Conservation (phyloP, 2,113 vertebrate genomes). For the Callipepla squamata region DNA sequence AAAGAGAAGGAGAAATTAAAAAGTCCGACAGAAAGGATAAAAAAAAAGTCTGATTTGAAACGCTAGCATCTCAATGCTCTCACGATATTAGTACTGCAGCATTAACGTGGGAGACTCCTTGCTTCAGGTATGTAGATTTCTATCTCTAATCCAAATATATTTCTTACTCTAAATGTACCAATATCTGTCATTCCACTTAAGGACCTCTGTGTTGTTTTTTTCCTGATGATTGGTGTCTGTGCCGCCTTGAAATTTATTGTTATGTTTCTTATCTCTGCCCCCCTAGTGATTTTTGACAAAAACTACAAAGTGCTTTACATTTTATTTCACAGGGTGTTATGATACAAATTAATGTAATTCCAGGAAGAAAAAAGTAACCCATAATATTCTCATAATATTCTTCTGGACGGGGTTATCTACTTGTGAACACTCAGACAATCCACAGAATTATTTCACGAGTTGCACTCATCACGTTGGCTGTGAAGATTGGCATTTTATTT, state of each 20-base stretch:
- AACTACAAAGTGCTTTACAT: neutral
- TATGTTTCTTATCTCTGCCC: accelerated
- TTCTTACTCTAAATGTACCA: no score
- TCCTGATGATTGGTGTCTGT: accelerated
- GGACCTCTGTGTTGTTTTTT: no score
- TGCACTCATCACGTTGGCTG: neutral
- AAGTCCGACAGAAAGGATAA: neutral
- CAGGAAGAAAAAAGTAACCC: no score
- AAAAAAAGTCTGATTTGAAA: neutral
- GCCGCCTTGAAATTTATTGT: no score
- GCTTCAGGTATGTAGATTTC: no score
- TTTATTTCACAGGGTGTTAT: accelerated
- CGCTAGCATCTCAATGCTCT: neutral
- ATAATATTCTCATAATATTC: accelerated
- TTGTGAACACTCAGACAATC: neutral
- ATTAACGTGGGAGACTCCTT: neutral
- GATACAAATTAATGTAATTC: neutral
- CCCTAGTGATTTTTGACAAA: no score
- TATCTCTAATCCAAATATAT: neutral
- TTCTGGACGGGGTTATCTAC: neutral
- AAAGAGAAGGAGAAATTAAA: neutral
- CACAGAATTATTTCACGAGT: neutral
- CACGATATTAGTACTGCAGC: no score
- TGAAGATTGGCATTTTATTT: neutral
- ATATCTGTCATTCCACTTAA: accelerated